Percentiles rank a stretch among this genome's conserved stretches.
phyloP scores from a whole-genome alignment of 2,888 invertebrate species.

The Agrochola litura region DNA sequence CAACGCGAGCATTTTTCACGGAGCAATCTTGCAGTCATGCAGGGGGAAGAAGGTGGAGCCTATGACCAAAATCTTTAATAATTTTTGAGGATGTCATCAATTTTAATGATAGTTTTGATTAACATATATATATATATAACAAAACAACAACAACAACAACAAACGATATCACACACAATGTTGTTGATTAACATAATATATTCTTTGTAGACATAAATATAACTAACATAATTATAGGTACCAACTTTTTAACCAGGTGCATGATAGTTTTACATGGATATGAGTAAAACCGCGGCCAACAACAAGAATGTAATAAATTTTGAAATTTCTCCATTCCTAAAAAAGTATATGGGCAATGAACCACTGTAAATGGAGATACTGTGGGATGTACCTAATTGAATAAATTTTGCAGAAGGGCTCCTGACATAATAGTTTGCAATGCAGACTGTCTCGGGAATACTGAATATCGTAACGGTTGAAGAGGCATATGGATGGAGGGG shows the following conservation, averaged over 20 bases:
- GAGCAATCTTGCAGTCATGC: neutral
- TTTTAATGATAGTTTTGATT: too few species aligned
- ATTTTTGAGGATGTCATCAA: neutral
- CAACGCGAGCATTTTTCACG: neutral
- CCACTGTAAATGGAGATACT: slow-evolving; percentile 6
- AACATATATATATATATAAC: too few species aligned
- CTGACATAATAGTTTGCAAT: slow-evolving; percentile 29
- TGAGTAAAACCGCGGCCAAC: too few species aligned
- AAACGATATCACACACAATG: too few species aligned
- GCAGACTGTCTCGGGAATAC: slow-evolving; percentile 25
- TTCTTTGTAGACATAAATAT: too few species aligned
- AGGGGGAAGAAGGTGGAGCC: too few species aligned
- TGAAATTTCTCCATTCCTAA: neutral
- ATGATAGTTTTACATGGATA: neutral
- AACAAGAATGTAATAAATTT: neutral
- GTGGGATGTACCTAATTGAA: slow-evolving; percentile 62
- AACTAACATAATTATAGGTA: too few species aligned
- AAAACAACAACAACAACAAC: too few species aligned
- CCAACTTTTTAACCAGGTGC: too few species aligned
- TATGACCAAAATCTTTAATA: too few species aligned
- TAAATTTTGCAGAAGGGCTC: slow-evolving; percentile 52
- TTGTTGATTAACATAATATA: too few species aligned
- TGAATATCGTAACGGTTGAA: slow-evolving; percentile 31
- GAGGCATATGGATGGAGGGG: slow-evolving; percentile 7
- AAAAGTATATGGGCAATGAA: too few species aligned